These are phyloP conservation scores for Eurystomus gularis DNA, from an alignment of 2,113 vertebrate species.

Conservation along the genomic window DNA sequence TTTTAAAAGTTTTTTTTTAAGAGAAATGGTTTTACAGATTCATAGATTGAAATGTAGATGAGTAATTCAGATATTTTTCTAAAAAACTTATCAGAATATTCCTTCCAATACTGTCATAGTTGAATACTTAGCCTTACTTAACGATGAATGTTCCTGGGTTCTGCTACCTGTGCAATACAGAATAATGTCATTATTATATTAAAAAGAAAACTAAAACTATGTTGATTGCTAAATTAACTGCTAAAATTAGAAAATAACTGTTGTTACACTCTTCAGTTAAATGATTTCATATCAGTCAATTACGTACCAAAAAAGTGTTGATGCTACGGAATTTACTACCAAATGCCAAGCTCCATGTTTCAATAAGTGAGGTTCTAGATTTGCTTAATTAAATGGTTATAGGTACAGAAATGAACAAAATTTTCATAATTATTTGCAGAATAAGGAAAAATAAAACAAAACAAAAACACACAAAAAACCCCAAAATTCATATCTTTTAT, in stretches of 20 bases:
- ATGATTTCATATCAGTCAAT: not conserved
- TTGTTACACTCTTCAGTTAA: not conserved
- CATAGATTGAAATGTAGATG: not conserved
- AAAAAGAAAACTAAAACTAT: not conserved
- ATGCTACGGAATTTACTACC: not conserved
- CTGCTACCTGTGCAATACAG: not conserved
- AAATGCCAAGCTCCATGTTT: not conserved
- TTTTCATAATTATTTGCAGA: not conserved
- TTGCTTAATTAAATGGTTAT: not conserved
- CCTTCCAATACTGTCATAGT: not conserved
- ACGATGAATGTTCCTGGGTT: not conserved
- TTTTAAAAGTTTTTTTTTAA: not conserved
- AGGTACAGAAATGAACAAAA: not conserved
- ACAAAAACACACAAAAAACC: not conserved
- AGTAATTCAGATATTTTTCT: not conserved
- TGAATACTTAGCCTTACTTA: not conserved
- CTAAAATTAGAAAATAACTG: not conserved
- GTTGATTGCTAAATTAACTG: not conserved
- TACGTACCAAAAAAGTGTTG: not conserved
- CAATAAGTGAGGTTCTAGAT: not conserved
- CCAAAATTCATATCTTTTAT: not conserved
- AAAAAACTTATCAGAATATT: not conserved
- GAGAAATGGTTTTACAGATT: not conserved
- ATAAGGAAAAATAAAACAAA: not conserved
- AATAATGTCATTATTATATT: not conserved